A percentile compares a stretch with the other conserved stretches of the same genome.
Conservation (phyloP, 2,888 invertebrate genomes). For the Eudemis profundana region DNA sequence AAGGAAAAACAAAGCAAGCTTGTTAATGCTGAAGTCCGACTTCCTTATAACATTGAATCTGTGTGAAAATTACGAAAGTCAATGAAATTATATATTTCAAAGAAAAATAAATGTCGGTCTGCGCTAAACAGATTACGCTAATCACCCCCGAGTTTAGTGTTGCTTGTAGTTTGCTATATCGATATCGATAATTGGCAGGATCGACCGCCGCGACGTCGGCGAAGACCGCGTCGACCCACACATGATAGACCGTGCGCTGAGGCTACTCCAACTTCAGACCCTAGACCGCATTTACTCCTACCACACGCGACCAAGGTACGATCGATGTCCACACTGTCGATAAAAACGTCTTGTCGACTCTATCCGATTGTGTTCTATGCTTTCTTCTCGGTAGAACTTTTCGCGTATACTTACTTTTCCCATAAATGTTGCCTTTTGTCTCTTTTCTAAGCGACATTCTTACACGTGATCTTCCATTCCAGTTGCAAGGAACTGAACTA, state of each 20-base stretch:
- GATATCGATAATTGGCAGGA: slow-evolving; percentile 83
- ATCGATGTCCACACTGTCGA: slow-evolving; percentile 56
- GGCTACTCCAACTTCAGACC: slow-evolving; percentile 84
- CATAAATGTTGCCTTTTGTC: slow-evolving; percentile 23
- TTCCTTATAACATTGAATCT: background rate
- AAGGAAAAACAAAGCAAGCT: background rate
- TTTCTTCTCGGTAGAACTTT: slow-evolving; percentile 33
- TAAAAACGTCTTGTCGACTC: slow-evolving; percentile 35
- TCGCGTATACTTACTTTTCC: slow-evolving; percentile 16
- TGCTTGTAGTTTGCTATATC: slow-evolving; percentile 64
- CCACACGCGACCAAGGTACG: slow-evolving; percentile 86
- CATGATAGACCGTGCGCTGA: slow-evolving; percentile 83
- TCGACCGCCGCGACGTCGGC: slow-evolving; percentile 80
- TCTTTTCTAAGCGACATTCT: background rate
- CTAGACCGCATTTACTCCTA: slow-evolving; percentile 86
- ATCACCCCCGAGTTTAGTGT: slow-evolving; percentile 48
- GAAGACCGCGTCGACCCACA: slow-evolving; percentile 78
- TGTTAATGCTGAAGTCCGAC: background rate
- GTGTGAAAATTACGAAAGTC: background rate
- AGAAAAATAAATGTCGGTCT: background rate
- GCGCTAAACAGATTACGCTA: slow-evolving; percentile 7
- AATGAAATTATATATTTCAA: background rate
- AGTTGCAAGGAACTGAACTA: background rate
- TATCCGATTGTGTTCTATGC: slow-evolving; percentile 37
- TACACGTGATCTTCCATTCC: slow-evolving; percentile 1